phyloP scores from a whole-genome alignment of 2,888 invertebrate genomes.

The Polylopha cassiicola region DNA sequence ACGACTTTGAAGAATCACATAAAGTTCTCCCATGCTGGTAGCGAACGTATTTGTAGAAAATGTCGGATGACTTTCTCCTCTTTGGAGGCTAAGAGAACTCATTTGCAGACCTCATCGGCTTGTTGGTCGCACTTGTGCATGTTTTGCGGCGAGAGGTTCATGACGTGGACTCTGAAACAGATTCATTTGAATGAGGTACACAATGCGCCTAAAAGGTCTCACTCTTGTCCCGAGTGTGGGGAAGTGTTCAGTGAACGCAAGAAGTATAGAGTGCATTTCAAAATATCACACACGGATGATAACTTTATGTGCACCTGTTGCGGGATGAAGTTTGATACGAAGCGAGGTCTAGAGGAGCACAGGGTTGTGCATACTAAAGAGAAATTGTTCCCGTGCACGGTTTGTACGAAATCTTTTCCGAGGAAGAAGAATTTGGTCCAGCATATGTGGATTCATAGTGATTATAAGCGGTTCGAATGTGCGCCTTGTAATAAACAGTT shows the following conservation, averaged over 20 bases:
- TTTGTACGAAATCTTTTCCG: constrained; percentile 65
- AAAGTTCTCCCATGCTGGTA: constrained; percentile 46
- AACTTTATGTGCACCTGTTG: constrained; percentile 58
- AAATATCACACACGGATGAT: constrained; percentile 56
- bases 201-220: constrained; percentile 43
- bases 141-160: constrained; percentile 54
- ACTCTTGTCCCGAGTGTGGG: constrained; percentile 54
- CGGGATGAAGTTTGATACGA: constrained; percentile 55
- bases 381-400: constrained; percentile 65
- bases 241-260: constrained; percentile 48
- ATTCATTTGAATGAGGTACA: constrained; percentile 49
- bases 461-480: constrained; percentile 59
- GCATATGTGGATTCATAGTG: constrained; percentile 68
- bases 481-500: constrained; percentile 60
- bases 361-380: constrained; percentile 74
- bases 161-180: constrained; percentile 51
- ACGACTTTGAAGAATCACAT: constrained; percentile 55
- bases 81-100: constrained; percentile 49
- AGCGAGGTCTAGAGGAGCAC: constrained; percentile 58
- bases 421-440: constrained; percentile 60
- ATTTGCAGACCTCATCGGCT: constrained; percentile 41
- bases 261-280: constrained; percentile 51
- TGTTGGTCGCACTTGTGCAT: constrained; percentile 61
- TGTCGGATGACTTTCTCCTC: constrained; percentile 53
- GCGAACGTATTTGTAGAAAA: constrained; percentile 53